Percentiles rank a stretch among this genome's conserved stretches.
phyloP scores from a whole-genome alignment of 2,113 vertebrate genomes.

The Struthidea cinerea region DNA sequence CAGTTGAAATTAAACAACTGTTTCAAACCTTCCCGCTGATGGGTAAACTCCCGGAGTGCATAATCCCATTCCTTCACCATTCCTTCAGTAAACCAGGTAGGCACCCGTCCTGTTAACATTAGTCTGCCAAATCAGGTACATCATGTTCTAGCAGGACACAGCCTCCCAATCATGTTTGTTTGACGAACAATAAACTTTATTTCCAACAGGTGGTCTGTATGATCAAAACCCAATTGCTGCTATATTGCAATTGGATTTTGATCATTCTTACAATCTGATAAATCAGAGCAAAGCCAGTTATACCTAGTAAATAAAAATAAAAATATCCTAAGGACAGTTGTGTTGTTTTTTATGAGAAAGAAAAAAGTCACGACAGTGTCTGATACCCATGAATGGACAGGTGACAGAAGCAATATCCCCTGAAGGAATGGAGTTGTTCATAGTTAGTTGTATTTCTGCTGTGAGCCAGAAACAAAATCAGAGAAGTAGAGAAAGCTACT shows the following conservation, averaged over 20 bases:
- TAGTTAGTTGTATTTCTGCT: not conserved
- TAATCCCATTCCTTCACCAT: not conserved
- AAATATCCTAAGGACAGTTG: not conserved
- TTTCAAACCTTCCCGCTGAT: not conserved
- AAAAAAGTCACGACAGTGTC: not conserved
- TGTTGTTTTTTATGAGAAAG: not conserved
- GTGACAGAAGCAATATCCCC: not conserved
- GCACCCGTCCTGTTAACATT: not conserved
- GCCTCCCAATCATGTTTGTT: not conserved
- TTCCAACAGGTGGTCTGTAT: not conserved
- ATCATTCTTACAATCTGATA: not conserved
- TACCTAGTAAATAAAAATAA: not conserved
- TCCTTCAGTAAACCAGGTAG: not conserved
- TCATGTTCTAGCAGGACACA: not conserved
- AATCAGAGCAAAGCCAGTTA: not conserved
- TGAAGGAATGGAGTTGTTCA: not conserved
- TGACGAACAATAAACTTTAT: not conserved
- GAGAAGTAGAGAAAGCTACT: not conserved
- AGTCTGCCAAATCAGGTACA: slow-evolving; percentile 19
- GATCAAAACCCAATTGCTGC: not conserved
- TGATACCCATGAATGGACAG: not conserved
- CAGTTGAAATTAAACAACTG: not conserved
- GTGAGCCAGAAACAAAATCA: not conserved
- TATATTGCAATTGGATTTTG: not conserved
- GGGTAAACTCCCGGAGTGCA: not conserved